Conservation (phyloP, 2,113 vertebrate species). For the Pyrgilauda ruficollis region DNA sequence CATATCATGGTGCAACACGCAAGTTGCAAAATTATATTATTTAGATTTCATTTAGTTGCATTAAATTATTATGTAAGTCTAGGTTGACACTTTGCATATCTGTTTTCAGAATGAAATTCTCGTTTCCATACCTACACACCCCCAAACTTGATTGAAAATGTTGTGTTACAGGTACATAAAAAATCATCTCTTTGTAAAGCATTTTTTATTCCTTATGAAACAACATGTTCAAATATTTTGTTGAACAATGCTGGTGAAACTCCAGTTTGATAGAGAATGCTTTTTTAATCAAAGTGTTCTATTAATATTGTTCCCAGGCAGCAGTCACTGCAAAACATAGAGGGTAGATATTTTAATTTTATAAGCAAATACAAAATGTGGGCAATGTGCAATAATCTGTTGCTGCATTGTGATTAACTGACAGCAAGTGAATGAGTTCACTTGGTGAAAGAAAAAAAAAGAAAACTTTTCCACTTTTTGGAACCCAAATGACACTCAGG, state of each 20-base stretch:
- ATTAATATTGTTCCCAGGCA: background rate
- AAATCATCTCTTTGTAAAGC: background rate
- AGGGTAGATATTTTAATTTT: background rate
- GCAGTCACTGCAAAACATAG: background rate
- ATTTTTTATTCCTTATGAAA: background rate
- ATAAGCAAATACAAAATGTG: background rate
- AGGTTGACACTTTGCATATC: background rate
- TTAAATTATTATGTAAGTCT: background rate
- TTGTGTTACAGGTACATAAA: background rate
- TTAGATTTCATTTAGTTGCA: background rate
- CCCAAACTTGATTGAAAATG: background rate
- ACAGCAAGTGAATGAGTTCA: background rate
- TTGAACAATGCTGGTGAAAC: background rate
- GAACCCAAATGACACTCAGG: background rate
- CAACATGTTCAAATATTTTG: background rate
- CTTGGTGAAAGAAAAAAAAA: background rate
- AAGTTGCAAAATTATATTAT: background rate
- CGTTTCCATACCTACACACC: background rate
- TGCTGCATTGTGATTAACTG: background rate
- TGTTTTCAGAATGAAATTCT: background rate
- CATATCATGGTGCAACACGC: background rate
- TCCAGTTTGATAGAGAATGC: background rate
- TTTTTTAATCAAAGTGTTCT: background rate
- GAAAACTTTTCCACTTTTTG: background rate
- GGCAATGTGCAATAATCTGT: background rate